phyloP scores from a whole-genome alignment of 2,797 vertebrate species.

The Siniperca undulata region DNA sequence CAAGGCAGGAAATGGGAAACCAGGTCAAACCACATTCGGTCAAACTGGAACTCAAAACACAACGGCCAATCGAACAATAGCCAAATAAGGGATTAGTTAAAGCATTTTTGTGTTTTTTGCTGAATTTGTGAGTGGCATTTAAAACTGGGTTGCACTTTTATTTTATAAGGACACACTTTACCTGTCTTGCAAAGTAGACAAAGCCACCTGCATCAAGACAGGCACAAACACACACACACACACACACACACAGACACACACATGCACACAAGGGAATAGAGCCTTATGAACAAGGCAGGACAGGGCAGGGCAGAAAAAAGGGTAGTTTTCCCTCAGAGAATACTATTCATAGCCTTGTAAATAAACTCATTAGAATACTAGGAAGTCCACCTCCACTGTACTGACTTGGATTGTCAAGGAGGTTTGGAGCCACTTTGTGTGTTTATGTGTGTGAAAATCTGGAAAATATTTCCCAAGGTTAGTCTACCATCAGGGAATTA shows the following conservation, averaged over 20 bases:
- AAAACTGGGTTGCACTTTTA: constrained; percentile 27
- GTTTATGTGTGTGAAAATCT: constrained; percentile 34
- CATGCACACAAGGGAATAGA: constrained; percentile 53
- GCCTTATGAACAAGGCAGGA: constrained; percentile 40
- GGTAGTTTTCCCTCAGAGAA: constrained; percentile 60
- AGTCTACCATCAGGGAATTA: background rate
- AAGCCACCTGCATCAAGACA: constrained; percentile 56
- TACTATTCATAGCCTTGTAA: constrained; percentile 76
- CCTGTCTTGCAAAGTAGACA: constrained; percentile 47
- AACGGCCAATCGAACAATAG: constrained; percentile 5
- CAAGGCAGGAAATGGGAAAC: constrained; percentile 36
- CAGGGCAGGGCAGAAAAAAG: constrained; percentile 56
- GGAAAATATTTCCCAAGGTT: constrained; percentile 22
- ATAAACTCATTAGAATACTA: constrained; percentile 80
- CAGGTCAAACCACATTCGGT: constrained; percentile 44
- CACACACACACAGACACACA: constrained; percentile 15
- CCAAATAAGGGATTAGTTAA: background rate
- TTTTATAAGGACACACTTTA: constrained; percentile 36
- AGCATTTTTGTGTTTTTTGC: background rate
- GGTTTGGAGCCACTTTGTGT: constrained; percentile 34
- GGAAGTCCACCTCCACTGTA: constrained; percentile 69
- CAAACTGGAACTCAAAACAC: constrained; percentile 27
- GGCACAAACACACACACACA: constrained; percentile 12
- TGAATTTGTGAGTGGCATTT: constrained; percentile 23
- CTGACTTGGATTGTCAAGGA: constrained; percentile 57